phyloP scores from a whole-genome alignment of 2,888 invertebrate species.

The Tridacna gigas region DNA sequence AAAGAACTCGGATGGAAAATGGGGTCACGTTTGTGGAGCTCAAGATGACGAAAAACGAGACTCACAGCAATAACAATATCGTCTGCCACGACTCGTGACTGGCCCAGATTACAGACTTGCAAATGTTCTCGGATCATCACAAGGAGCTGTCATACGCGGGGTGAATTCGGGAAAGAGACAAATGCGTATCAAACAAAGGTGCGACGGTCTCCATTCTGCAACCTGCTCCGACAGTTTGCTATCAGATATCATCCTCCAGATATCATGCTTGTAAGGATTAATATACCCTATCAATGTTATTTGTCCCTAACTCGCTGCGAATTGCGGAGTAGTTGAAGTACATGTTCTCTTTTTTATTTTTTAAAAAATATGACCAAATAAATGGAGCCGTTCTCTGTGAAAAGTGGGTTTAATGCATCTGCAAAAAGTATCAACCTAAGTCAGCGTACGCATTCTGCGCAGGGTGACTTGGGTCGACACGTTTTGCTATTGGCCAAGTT shows the following conservation, averaged over 20 bases:
- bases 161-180: background rate
- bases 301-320: no score
- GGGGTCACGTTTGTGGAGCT: constrained; percentile 62
- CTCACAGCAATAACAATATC: constrained; percentile 67
- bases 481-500: no score
- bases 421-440: no score
- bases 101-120: no score
- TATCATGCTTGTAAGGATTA: background rate
- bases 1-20: constrained; percentile 53
- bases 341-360: no score
- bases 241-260: background rate
- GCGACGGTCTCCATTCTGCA: background rate
- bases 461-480: no score
- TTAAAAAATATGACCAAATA: no score
- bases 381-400: no score
- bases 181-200: background rate
- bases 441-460: no score
- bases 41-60: constrained; percentile 57
- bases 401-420: no score
- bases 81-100: constrained; percentile 11
- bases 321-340: no score
- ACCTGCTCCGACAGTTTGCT: background rate
- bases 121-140: background rate
- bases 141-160: background rate
- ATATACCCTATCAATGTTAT: no score